A percentile compares a stretch with the other conserved stretches of the same genome.
These are phyloP conservation scores for Etheostoma cragini DNA, from an alignment of 2,113 vertebrate genomes.

Conservation along the genomic window DNA sequence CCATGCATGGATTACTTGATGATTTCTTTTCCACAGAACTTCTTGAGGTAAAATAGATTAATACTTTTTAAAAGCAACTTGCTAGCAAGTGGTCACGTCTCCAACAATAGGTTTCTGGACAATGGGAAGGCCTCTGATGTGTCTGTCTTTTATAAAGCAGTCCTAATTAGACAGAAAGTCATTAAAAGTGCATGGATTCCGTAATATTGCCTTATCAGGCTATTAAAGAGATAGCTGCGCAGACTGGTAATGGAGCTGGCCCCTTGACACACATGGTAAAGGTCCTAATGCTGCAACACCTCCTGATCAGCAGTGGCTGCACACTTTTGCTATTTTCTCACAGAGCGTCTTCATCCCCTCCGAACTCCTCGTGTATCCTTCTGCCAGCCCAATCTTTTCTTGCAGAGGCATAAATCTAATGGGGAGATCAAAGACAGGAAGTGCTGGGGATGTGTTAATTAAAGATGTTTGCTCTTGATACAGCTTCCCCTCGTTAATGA, in stretches of 20 bases:
- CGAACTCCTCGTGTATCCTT: constrained; percentile 29
- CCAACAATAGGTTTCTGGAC: constrained; percentile 73
- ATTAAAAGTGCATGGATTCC: constrained; percentile 83
- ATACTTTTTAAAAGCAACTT: constrained; percentile 59
- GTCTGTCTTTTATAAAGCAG: constrained; percentile 66
- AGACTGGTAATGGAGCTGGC: constrained; percentile 81
- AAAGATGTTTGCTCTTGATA: constrained; percentile 86
- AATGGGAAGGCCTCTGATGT: constrained; percentile 58
- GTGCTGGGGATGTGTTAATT: constrained; percentile 83
- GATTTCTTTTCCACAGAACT: constrained; percentile 18
- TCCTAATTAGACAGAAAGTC: constrained; percentile 83
- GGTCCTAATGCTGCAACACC: constrained; percentile 53
- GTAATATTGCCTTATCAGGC: constrained; percentile 83
- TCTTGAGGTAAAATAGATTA: constrained; percentile 41
- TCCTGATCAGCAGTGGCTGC: constrained; percentile 48
- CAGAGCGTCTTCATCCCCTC: constrained; percentile 20
- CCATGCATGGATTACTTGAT: constrained; percentile 53
- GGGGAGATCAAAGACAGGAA: constrained; percentile 78
- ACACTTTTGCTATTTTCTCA: constrained; percentile 61
- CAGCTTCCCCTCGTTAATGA: constrained; percentile 76
- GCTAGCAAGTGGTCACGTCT: constrained; percentile 29
- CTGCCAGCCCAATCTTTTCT: constrained; percentile 45
- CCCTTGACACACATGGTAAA: constrained; percentile 56
- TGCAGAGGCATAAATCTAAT: constrained; percentile 70
- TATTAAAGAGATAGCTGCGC: constrained; percentile 76